Evolutionary conservation across 2,113 vertebrate species (phyloP).

Genomic region (Lipophrys pholis): DNA sequence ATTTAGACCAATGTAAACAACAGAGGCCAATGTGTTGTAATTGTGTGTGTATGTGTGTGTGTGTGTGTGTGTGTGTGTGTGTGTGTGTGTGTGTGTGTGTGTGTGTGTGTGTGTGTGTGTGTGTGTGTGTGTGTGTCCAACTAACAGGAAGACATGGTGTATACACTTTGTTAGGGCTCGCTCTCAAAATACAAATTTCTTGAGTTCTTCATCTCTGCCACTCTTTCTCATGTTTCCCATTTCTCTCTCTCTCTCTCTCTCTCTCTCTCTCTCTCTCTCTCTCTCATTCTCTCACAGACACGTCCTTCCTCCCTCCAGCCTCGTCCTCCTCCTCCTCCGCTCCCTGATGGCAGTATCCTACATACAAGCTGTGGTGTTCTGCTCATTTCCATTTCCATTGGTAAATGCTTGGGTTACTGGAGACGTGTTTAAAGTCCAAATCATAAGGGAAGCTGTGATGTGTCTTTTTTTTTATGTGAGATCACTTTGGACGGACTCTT

Average conservation of each 20-base stretch:
- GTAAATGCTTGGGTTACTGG: conserved; percentile 7
- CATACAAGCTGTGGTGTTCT: conserved; percentile 49
- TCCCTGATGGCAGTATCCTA: conserved; percentile 49
- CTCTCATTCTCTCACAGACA: neutral
- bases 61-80: too few species aligned
- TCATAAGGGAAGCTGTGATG: neutral
- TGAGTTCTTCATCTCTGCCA: neutral
- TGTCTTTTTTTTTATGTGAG: neutral
- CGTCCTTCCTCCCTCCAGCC: neutral
- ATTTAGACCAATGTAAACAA: too few species aligned
- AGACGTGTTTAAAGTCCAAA: conserved; percentile 5
- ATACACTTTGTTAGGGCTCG: too few species aligned
- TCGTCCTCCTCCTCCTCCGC: conserved; percentile 29
- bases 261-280: too few species aligned
- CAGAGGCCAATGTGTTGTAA: too few species aligned
- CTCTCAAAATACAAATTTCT: neutral
- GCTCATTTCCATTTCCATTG: conserved; percentile 26
- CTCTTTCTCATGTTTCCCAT: neutral
- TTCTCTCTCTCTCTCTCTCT: neutral
- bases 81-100: too few species aligned
- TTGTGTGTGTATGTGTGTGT: too few species aligned
- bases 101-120: too few species aligned
- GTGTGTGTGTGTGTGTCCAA: too few species aligned
- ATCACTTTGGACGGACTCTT: neutral
- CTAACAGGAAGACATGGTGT: too few species aligned